Conservation (phyloP, 2,113 vertebrate species). For the Laticauda laticaudata region DNA sequence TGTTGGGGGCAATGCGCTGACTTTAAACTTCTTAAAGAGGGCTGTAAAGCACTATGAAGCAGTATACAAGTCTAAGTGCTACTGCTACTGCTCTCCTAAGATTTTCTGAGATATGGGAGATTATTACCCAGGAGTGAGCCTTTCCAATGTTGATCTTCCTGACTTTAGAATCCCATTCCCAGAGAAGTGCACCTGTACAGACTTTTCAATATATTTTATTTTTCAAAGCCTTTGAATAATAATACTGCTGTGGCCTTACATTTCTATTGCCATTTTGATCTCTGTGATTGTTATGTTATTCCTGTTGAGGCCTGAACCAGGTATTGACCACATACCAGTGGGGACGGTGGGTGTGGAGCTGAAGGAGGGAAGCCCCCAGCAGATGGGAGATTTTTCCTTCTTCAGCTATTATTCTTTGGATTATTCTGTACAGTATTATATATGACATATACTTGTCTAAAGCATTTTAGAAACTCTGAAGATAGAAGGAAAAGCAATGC, state of each 20-base stretch:
- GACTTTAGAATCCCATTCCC: background rate
- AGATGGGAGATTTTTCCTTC: background rate
- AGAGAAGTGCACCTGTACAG: background rate
- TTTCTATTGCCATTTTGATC: background rate
- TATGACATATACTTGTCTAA: conserved; percentile 37
- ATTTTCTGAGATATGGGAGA: background rate
- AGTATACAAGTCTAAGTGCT: too few species aligned
- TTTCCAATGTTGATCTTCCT: background rate
- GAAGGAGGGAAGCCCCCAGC: background rate
- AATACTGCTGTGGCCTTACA: background rate
- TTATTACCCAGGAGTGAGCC: background rate
- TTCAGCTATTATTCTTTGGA: background rate
- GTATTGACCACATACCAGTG: background rate
- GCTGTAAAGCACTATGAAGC: too few species aligned
- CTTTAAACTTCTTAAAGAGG: too few species aligned
- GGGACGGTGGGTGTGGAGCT: background rate
- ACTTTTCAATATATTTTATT: background rate
- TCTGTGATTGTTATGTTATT: background rate
- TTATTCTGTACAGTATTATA: background rate
- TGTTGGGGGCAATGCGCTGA: too few species aligned
- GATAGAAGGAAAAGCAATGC: conserved; percentile 84
- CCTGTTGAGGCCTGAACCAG: background rate
- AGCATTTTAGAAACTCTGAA: conserved; percentile 81
- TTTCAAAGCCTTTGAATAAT: background rate
- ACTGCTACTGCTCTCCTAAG: background rate